Evolutionary conservation across 2,113 vertebrate species (phyloP).

Genomic region (Cinclus cinclus): DNA sequence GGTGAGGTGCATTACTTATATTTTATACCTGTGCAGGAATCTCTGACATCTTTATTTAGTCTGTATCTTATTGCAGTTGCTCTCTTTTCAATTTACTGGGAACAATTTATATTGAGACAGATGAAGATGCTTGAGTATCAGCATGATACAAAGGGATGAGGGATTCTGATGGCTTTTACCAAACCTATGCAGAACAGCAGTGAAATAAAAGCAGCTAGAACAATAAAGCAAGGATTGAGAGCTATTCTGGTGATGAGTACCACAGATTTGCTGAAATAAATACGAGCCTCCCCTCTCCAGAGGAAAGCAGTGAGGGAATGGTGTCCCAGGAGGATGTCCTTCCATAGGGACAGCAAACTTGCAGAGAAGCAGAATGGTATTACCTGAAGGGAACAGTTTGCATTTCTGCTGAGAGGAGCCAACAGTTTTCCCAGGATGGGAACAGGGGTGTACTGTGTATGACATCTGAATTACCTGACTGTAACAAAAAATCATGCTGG

Average conservation of each 20-base stretch:
- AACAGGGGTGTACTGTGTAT: background rate
- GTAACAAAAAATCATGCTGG: background rate
- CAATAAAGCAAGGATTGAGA: background rate
- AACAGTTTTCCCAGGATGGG: background rate
- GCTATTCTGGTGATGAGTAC: background rate
- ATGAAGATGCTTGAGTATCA: background rate
- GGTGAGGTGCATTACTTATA: background rate
- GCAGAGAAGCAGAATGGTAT: background rate
- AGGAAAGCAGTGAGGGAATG: background rate
- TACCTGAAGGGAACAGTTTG: background rate
- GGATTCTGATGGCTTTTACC: constrained; percentile 17
- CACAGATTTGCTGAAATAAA: background rate
- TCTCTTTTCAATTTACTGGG: constrained; percentile 18
- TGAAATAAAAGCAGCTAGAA: background rate
- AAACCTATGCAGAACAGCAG: background rate
- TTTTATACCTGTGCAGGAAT: background rate
- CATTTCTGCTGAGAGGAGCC: background rate
- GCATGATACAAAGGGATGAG: background rate
- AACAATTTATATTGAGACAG: background rate
- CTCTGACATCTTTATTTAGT: background rate
- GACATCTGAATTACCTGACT: background rate
- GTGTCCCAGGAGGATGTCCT: background rate
- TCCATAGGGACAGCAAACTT: background rate
- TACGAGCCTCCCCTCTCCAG: background rate
- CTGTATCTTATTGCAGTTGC: background rate